Evolutionary conservation across 2,113 vertebrate genomes (phyloP), one percentile per base, ranked within the genome.

Genomic region (Prolemur simus): DNA sequence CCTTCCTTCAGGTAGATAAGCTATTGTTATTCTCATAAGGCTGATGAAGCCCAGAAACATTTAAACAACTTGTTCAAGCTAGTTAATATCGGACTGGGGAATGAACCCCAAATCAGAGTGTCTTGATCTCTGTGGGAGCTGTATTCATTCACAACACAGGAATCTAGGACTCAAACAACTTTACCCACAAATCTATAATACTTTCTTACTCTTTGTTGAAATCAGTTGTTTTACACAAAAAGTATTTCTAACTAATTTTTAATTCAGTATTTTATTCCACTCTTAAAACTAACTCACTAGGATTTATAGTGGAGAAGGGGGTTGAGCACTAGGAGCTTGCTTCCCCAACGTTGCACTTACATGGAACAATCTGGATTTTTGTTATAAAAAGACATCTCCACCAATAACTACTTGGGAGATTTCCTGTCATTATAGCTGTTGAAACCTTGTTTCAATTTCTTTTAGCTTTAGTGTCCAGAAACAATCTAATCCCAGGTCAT

Each of bases 41-140:
- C 12, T 80, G 37, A 56, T 89, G 84, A 82, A 94, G 56, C 66
- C 86, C 86, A 95, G 87, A 96, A 95, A 94, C 91, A 96, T 32
- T 73, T 77, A 68, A 96, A 95, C n/a, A 49, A 86, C 66, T 90
- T 69, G 64, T 84, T 91, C 63, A 88, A 63, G 23, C 12, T 71
- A 87, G 49, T 68, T 88, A 88, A 91, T 86, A 71, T 78, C 68
- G 83, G 80, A 27, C 39, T 80, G 49, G 60, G 71, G 39, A 95
- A 91, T 56, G 69, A 68, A 56, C n/a, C 32, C 45, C 45, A n/a
- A 85, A 80, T 66, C 56, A 93, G 66, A 87, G 34, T 85, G 42
- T 32, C 47, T 52, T 95, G 39, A 82, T 91, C 39, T 83, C 45
- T n/a, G 3, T 82, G 8, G 29, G 23, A 92, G 18, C 14, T 32